A percentile compares a stretch with the other conserved stretches of the same genome.
phyloP scores from a whole-genome alignment of 2,797 vertebrate genomes.

The Enteromius radiatus region DNA sequence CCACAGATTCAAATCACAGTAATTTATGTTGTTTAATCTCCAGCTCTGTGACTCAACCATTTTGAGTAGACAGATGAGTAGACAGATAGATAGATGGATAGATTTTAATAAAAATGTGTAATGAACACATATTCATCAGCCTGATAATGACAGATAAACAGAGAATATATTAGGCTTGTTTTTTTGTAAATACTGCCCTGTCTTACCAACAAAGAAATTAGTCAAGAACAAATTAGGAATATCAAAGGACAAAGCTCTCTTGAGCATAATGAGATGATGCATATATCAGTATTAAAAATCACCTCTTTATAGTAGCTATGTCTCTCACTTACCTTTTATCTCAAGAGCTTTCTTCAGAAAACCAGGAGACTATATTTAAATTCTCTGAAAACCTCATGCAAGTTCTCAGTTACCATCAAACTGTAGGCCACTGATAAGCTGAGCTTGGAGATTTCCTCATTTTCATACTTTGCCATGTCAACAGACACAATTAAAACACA shows the following conservation, averaged over 20 bases:
- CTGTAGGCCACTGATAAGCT: background rate
- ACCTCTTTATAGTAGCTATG: constrained; percentile 73
- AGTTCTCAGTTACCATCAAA: constrained; percentile 12
- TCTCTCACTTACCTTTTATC: constrained; percentile 77
- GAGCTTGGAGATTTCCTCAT: background rate
- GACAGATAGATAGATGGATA: background rate
- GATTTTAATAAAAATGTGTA: constrained; percentile 14
- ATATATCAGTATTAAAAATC: constrained; percentile 76
- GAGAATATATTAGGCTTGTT: constrained; percentile 60
- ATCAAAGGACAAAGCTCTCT: constrained; percentile 69
- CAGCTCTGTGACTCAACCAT: background rate
- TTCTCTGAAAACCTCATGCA: constrained; percentile 39
- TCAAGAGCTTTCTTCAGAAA: constrained; percentile 71
- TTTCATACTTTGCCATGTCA: background rate
- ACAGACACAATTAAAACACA: background rate
- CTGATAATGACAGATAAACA: constrained; percentile 43
- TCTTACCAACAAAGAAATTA: constrained; percentile 61
- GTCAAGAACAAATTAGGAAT: constrained; percentile 66
- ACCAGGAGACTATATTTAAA: constrained; percentile 48
- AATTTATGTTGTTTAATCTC: constrained; percentile 40
- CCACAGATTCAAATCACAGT: constrained; percentile 19
- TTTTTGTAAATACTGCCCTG: constrained; percentile 55
- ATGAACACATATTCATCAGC: constrained; percentile 44
- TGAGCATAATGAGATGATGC: constrained; percentile 71
- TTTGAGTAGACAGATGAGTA: background rate